Conservation (phyloP, 2,113 vertebrate species). For the Megaleporinus macrocephalus region DNA sequence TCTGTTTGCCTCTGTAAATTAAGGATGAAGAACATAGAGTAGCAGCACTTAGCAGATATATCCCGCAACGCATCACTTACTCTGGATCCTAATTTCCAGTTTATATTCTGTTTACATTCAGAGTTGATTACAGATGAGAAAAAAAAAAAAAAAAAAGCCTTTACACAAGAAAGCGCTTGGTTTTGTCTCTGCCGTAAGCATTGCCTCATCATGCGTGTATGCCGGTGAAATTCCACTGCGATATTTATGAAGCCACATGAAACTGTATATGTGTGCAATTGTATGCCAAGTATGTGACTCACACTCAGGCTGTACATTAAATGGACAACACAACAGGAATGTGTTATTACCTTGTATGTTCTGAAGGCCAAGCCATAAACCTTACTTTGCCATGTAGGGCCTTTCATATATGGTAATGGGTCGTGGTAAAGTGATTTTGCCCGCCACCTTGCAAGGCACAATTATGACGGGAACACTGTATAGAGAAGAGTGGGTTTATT, state of each 20-base stretch:
- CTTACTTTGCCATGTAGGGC: too few species aligned
- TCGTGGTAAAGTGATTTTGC: conserved; percentile 2
- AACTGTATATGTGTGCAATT: background rate
- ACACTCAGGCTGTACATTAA: conserved; percentile 19
- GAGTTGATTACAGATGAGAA: too few species aligned
- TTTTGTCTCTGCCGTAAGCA: too few species aligned
- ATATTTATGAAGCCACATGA: too few species aligned
- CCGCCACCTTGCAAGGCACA: background rate
- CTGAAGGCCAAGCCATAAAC: conserved; percentile 31
- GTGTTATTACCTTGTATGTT: conserved; percentile 19
- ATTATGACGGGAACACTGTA: background rate
- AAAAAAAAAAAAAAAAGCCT: too few species aligned
- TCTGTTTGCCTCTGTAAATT: too few species aligned
- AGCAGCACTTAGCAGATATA: background rate
- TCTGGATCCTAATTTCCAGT: too few species aligned
- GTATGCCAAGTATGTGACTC: background rate
- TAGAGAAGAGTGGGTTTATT: background rate
- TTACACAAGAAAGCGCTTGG: too few species aligned
- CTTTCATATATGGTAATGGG: too few species aligned
- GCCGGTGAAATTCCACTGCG: background rate
- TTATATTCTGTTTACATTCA: background rate
- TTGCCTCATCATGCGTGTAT: background rate
- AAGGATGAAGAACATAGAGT: too few species aligned
- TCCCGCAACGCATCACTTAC: background rate
- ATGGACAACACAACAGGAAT: background rate